These are phyloP conservation scores for Eupithecia subumbrata DNA, from an alignment of 2,888 invertebrate species.

Conservation along the genomic window DNA sequence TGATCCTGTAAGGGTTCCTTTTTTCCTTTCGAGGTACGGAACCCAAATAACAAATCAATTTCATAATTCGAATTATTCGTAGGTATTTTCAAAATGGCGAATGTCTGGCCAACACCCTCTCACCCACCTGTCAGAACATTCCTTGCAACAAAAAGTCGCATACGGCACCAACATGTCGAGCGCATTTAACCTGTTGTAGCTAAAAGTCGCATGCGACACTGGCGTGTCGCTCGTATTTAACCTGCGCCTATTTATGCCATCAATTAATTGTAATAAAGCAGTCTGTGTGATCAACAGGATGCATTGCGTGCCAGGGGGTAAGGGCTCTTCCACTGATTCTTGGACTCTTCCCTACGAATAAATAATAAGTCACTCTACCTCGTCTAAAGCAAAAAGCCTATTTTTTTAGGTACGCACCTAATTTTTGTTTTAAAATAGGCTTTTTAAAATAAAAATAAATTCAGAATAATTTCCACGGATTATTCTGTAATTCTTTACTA, in stretches of 20 bases:
- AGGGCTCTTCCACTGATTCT: neutral
- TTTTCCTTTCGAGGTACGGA: no score
- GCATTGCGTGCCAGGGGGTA: conserved; percentile 6
- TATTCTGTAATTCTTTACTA: no score
- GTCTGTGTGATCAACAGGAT: conserved; percentile 18
- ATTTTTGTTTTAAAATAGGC: no score
- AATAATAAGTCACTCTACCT: neutral
- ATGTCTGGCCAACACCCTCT: neutral
- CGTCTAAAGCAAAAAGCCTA: neutral
- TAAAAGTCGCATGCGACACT: conserved; percentile 13
- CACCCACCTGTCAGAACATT: conserved; percentile 3
- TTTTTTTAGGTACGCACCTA: neutral
- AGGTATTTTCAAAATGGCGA: neutral
- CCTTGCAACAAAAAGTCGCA: conserved; percentile 9
- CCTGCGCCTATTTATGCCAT: conserved; percentile 26
- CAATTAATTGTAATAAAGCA: conserved; percentile 26
- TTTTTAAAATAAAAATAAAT: no score
- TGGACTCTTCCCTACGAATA: neutral
- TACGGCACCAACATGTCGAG: neutral
- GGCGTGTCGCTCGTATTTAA: conserved; percentile 15
- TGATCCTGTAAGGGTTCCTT: no score
- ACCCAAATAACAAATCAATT: neutral
- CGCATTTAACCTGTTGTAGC: conserved; percentile 17
- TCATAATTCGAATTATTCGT: neutral
- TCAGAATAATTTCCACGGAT: no score